phyloP scores from a whole-genome alignment of 2,113 vertebrate species.

The Theristicus caerulescens region DNA sequence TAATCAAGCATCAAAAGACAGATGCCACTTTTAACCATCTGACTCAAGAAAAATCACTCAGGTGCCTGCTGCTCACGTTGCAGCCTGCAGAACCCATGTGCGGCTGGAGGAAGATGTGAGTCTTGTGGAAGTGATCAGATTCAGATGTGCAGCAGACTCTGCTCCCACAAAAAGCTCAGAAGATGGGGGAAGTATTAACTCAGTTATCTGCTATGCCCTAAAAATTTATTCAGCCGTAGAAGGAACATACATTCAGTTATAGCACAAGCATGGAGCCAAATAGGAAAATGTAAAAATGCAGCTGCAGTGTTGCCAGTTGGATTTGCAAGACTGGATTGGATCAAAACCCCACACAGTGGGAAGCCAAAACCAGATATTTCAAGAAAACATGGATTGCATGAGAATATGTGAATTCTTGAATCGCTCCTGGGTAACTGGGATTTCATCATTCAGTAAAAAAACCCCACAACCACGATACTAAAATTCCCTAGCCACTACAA shows the following conservation, averaged over 20 bases:
- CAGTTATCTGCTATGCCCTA: no score
- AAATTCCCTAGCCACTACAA: not conserved
- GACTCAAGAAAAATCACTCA: not conserved
- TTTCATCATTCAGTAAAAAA: not conserved
- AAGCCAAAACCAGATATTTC: not conserved
- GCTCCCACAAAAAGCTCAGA: not conserved
- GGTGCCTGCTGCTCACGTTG: not conserved
- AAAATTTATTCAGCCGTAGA: not conserved
- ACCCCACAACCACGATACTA: not conserved
- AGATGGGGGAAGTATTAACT: no score
- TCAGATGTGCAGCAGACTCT: not conserved
- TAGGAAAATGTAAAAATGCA: not conserved
- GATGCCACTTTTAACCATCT: not conserved
- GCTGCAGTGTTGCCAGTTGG: not conserved
- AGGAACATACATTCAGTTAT: no score
- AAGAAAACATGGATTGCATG: not conserved
- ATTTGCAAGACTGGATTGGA: not conserved
- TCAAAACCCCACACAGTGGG: not conserved
- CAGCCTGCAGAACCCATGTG: not conserved
- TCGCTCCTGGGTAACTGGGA: not conserved
- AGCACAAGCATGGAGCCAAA: not conserved
- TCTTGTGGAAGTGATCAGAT: not conserved
- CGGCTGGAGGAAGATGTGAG: not conserved
- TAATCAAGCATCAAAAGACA: not conserved
- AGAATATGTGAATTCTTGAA: not conserved